These are phyloP conservation scores for Sanderia malayensis DNA, from an alignment of 30 jellyfish, hydroid and myxozoan genomes.

Conservation along the genomic window DNA sequence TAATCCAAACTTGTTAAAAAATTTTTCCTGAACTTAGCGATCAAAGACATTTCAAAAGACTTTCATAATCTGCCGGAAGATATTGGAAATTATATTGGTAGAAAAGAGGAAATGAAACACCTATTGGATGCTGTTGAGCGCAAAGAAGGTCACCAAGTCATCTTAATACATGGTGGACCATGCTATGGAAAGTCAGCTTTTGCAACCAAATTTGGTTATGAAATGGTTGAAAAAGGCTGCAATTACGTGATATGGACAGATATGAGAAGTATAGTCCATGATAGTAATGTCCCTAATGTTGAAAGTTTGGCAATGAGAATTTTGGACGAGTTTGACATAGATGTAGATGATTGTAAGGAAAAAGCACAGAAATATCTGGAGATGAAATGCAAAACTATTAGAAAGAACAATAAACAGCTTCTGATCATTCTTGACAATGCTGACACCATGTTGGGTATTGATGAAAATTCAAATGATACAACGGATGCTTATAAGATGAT, in stretches of 20 bases:
- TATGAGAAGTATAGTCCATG: no score
- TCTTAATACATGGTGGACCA: conserved; percentile 12
- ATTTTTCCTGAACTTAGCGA: no score
- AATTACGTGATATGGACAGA: conserved; percentile 12
- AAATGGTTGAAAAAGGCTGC: not conserved
- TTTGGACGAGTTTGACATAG: conserved; percentile 7
- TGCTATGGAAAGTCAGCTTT: conserved; percentile 24
- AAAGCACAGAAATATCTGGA: not conserved
- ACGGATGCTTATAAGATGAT: not conserved
- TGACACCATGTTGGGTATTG: not conserved
- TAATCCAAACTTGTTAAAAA: no score
- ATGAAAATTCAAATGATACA: not conserved
- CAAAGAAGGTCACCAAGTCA: not conserved
- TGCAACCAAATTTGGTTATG: conserved; percentile 7
- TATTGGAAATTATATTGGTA: conserved; percentile 2
- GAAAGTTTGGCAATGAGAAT: not conserved
- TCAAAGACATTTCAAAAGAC: not conserved
- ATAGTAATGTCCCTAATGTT: not conserved
- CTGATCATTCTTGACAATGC: conserved; percentile 7
- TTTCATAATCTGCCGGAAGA: not conserved
- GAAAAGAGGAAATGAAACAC: conserved; percentile 6
- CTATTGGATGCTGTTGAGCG: not conserved
- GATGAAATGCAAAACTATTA: not conserved
- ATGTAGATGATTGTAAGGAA: not conserved
- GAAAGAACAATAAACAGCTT: not conserved